Evolutionary conservation across 2,888 invertebrate genomes (phyloP).

Genomic region (Dugesia japonica): DNA sequence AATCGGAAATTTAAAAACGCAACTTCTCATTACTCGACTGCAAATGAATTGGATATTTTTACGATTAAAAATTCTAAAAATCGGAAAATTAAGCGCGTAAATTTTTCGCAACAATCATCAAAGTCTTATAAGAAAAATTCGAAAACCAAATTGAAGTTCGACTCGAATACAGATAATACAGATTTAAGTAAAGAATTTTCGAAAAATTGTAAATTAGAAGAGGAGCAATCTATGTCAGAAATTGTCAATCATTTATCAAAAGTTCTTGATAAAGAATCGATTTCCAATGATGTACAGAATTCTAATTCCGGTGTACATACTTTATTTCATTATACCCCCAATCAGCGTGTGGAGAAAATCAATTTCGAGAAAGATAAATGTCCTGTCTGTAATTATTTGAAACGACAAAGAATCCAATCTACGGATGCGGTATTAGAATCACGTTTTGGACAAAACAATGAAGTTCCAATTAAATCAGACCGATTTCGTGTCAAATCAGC

Average conservation of each 20-base stretch:
- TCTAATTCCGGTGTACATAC: background rate
- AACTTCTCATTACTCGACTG: background rate
- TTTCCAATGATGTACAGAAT: background rate
- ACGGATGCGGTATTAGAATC: background rate
- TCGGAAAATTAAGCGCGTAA: background rate
- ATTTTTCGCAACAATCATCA: background rate
- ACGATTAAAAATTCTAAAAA: background rate
- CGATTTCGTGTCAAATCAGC: background rate
- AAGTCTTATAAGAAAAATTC: background rate
- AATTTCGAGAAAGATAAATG: background rate
- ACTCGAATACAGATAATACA: background rate
- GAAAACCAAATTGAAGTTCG: background rate
- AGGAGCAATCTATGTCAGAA: background rate
- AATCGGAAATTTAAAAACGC: background rate
- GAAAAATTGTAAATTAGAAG: background rate
- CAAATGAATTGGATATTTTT: slow-evolving; percentile 1
- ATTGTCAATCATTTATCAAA: background rate
- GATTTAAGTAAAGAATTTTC: background rate
- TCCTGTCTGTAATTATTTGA: background rate
- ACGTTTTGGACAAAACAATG: background rate
- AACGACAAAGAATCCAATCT: background rate
- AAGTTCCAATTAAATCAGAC: background rate
- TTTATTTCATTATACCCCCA: background rate
- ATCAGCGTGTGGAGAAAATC: background rate
- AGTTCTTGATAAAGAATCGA: background rate